Percentiles rank a stretch among this genome's conserved stretches.
Conservation (phyloP, 64 coral and sea anemone species). For the Actinia equina region DNA sequence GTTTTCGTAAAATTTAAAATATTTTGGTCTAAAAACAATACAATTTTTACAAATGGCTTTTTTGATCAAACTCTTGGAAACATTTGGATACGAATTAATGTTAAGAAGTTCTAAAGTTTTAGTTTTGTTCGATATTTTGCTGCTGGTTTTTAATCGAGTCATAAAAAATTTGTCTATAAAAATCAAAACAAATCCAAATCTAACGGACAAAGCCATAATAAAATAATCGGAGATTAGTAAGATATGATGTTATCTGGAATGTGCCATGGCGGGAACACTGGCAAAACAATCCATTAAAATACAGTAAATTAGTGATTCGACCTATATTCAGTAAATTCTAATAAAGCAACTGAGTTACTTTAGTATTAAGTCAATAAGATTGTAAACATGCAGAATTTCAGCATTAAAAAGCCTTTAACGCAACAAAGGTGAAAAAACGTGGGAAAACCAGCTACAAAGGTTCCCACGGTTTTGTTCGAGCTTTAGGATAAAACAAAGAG, state of each 20-base stretch:
- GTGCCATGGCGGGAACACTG: not conserved
- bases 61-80: too few species aligned
- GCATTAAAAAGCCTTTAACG: not conserved
- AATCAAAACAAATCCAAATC: not conserved
- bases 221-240: not conserved
- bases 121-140: not conserved
- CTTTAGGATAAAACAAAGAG: not conserved
- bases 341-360: not conserved
- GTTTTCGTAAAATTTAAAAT: too few species aligned
- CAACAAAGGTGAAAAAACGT: not conserved
- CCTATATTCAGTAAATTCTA: not conserved
- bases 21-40: too few species aligned
- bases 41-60: too few species aligned
- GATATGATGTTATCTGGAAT: too few species aligned
- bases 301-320: too few species aligned
- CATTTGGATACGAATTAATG: too few species aligned
- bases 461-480: conserved; percentile 8
- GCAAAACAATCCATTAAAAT: not conserved
- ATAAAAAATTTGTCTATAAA: not conserved
- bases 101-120: too few species aligned
- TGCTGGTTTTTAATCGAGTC: not conserved
- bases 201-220: not conserved
- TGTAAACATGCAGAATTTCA: not conserved
- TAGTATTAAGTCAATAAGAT: not conserved
- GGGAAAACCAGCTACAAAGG: not conserved